These are phyloP conservation scores for Vireo altiloquus DNA, from an alignment of 2,113 vertebrate genomes.

Conservation along the genomic window DNA sequence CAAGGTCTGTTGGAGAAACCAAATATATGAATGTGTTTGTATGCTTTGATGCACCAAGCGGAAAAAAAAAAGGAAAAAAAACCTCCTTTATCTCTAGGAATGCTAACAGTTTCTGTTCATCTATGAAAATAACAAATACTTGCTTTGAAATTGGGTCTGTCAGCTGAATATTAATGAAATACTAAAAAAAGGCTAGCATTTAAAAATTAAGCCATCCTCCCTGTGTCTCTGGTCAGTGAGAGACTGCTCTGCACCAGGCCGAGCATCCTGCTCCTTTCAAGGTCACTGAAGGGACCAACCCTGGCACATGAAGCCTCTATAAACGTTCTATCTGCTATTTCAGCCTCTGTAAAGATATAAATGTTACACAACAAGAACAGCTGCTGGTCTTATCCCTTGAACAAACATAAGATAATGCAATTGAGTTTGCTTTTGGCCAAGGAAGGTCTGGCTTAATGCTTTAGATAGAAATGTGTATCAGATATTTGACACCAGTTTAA, in stretches of 20 bases:
- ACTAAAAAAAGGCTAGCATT: neutral
- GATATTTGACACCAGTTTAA: neutral
- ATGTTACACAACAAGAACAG: neutral
- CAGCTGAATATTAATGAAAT: neutral
- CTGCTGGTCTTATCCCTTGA: constrained; percentile 25
- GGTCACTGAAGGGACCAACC: neutral
- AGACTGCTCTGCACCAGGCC: neutral
- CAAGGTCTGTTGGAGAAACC: neutral
- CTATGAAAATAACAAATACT: neutral
- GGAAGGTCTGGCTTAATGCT: constrained; percentile 21
- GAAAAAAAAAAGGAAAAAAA: no score
- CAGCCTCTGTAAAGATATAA: neutral
- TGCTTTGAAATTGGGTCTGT: constrained; percentile 7
- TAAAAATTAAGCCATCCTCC: neutral
- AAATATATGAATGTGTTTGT: neutral
- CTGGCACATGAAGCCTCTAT: neutral
- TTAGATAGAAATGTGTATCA: constrained; percentile 30
- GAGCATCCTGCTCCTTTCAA: neutral
- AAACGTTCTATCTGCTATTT: neutral
- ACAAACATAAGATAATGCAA: constrained; percentile 43
- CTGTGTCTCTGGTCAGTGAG: neutral
- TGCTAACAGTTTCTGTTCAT: neutral
- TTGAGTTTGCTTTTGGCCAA: constrained; percentile 30
- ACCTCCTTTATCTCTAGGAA: neutral
- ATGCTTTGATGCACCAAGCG: neutral